Evolutionary conservation across 2,888 invertebrate genomes (phyloP).

Genomic region (Adelphocoris suturalis): DNA sequence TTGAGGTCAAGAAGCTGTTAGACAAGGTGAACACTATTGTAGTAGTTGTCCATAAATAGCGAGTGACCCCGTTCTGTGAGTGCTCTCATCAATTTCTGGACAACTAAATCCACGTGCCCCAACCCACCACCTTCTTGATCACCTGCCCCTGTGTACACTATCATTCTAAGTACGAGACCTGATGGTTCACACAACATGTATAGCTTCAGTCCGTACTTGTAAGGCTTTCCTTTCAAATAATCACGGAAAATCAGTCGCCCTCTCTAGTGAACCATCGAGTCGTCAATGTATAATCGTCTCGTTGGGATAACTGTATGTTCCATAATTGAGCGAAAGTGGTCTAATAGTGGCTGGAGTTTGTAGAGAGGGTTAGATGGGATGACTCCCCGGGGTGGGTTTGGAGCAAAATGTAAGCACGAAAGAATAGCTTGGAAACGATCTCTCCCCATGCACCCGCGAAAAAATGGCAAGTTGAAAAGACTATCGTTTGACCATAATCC

Average conservation of each 20-base stretch:
- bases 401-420: slow-evolving; percentile 2
- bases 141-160: slow-evolving; percentile 75
- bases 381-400: slow-evolving; percentile 1
- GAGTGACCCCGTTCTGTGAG: slow-evolving; percentile 70
- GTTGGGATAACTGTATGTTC: no score
- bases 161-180: slow-evolving; percentile 76
- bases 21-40: slow-evolving; percentile 29
- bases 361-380: not conserved
- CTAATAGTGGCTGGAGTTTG: slow-evolving; percentile 78
- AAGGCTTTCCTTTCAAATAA: slow-evolving; percentile 77
- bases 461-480: no score
- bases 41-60: slow-evolving; percentile 72
- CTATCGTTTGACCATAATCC: no score
- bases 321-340: slow-evolving; percentile 78
- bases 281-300: no score
- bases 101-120: slow-evolving; percentile 38
- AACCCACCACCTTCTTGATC: slow-evolving; percentile 30
- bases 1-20: slow-evolving; percentile 50
- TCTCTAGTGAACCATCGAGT: slow-evolving; percentile 76
- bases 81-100: slow-evolving; percentile 58
- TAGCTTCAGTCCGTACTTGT: slow-evolving; percentile 78
- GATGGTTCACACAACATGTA: slow-evolving; percentile 77
- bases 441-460: not conserved
- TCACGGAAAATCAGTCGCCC: slow-evolving; percentile 77
- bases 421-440: slow-evolving; percentile 10